Conservation (phyloP, 1,140 invertebrate species). For the Heliconius nattereri region DNA sequence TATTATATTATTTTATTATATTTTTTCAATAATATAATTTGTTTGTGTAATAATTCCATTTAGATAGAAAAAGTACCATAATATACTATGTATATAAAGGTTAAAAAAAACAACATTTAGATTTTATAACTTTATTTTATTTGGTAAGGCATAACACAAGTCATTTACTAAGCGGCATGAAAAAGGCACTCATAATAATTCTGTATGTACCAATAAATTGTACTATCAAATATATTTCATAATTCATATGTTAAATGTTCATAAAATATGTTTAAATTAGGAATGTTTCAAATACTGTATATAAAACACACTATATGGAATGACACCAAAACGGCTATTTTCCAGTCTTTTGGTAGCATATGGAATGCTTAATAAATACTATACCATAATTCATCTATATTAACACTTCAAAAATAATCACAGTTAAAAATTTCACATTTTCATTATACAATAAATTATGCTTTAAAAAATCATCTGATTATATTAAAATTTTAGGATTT, state of each 20-base stretch:
- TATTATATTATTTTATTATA: no score
- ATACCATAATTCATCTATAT: slow-evolving; percentile 42
- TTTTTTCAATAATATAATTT: not conserved
- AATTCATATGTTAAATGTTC: slow-evolving; percentile 29
- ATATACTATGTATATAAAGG: not conserved
- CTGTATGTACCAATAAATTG: slow-evolving; percentile 51
- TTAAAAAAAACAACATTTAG: not conserved
- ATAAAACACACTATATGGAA: slow-evolving; percentile 36
- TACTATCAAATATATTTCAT: slow-evolving; percentile 43
- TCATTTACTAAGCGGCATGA: slow-evolving; percentile 59
- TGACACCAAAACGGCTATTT: slow-evolving; percentile 30
- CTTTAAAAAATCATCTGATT: slow-evolving; percentile 21
- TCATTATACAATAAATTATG: slow-evolving; percentile 14
- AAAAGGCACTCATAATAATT: slow-evolving; percentile 60
- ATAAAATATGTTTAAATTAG: slow-evolving; percentile 35
- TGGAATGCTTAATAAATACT: slow-evolving; percentile 50
- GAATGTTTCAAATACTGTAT: slow-evolving; percentile 57
- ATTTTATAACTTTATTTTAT: slow-evolving; percentile 55
- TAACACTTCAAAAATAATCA: slow-evolving; percentile 41
- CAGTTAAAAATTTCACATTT: slow-evolving; percentile 38
- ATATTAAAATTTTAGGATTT: slow-evolving; percentile 15
- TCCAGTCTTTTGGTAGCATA: slow-evolving; percentile 46
- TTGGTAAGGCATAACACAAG: slow-evolving; percentile 71
- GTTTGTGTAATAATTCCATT: no score
- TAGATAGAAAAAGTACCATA: no score